Base-by-base conservation (phyloP, 2,797 vertebrate species). In the Dermochelys coriacea region DNA sequence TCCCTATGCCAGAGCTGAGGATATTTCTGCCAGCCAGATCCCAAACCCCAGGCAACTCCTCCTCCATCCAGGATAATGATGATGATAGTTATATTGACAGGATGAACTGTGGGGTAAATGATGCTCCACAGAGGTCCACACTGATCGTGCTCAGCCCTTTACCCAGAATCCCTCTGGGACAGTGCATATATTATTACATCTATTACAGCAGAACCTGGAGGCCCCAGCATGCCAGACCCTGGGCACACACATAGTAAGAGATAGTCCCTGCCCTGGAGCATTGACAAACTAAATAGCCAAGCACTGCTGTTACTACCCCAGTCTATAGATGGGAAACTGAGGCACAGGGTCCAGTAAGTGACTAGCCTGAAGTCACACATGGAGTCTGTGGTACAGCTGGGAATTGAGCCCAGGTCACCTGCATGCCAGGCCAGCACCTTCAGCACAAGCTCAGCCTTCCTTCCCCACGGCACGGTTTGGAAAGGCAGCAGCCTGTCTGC, bases 21-120 rank as follows among this genome's bases (percentile, higher is more conserved):
- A 15, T 79, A 10, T 80, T 89, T 71, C 77, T 55, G 64, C 61
- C 81, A 95, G 34, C 89, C 95, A 64, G 5, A 29, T 50, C 41
- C 71, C 16, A 47, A 80, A 80, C 51, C 68, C 9, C 87, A 88
- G 86, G 77, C 93, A 88, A 79, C 74, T 85, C 85, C 80, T 49
- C 95, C 94, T 92, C 91, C 79, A 29, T 89, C 85, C 75, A 84
- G 47, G 23, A 87, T 12, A 47, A 82, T 80, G 80, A 83, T 49
- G 41, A 90, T 61, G 78, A 89, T 93, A 88, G 88, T 86, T 89
- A 86, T 79, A 77, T 45, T 23, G 31, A 80, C 0, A 11, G 16
- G 11, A 37, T 92, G 74, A 59, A 4, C 8, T 74, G 12, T 3
- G 0, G n/a, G 8, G 8, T 89, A 77, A 12, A 89, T 1, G 2